These are phyloP conservation scores for Antrozous pallidus DNA, from an alignment of 2,797 vertebrate species.

Conservation along the genomic window DNA sequence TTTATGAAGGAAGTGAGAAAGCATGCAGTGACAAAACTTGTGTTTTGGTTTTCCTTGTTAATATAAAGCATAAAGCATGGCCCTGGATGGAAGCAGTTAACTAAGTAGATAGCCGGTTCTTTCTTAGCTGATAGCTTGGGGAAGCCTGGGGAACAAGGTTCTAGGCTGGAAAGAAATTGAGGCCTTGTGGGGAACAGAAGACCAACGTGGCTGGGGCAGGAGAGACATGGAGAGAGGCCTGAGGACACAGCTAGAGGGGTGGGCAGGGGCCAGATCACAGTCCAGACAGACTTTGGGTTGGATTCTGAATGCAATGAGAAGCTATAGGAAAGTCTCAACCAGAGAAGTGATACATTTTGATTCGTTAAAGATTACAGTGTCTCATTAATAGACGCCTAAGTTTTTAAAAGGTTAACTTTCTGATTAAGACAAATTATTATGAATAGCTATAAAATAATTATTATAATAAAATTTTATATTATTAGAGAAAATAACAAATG, in stretches of 20 bases:
- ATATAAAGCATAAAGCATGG: background rate
- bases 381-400: background rate
- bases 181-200: background rate
- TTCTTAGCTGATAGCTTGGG: background rate
- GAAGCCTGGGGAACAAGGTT: background rate
- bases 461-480: background rate
- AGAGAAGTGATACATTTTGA: background rate
- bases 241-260: background rate
- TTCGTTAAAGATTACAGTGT: background rate
- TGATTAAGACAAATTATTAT: background rate
- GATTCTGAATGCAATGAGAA: background rate
- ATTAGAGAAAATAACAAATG: background rate
- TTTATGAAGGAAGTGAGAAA: background rate
- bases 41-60: background rate
- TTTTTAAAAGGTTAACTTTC: background rate
- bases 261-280: background rate
- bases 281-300: background rate
- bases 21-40: background rate
- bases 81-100: background rate
- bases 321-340: background rate
- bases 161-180: background rate
- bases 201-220: background rate
- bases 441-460: background rate
- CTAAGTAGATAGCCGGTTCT: background rate
- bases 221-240: background rate